Base-by-base conservation (phyloP, 2,888 invertebrate species). In the Scrobipalpa costella region DNA sequence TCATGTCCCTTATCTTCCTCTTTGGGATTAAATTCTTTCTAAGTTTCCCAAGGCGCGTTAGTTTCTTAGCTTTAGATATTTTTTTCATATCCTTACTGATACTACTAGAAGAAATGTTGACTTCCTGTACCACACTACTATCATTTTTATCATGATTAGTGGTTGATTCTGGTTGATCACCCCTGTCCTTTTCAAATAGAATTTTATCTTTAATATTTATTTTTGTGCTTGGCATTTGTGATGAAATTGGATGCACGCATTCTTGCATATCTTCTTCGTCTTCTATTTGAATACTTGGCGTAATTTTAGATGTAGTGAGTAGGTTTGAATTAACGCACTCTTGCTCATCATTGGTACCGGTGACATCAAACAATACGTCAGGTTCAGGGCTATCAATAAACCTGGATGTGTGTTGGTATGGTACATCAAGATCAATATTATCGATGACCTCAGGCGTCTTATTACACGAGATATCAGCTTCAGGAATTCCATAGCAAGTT, bases 31-130 rank as follows among this genome's bases (percentile, higher is more conserved):
- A 69, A 64, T 76, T 80, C 21, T 76, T 76, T 61, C 79, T 81
- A 9, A 87, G 66, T 71, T 78, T 85, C 57, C 81, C 79, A 67
- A 89, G 73, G 66, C 79, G 83, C 19, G 81, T 79, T 64, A 78
- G 66, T 71, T 82, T 86, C 64, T 68, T 79, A 9, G 57, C 61
- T 72, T 75, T 82, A 36, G 19, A 5, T 36, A 27, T 61, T 69
- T 63, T 73, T 49, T 40, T 59, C 19, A 9, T 50, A 33, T 34
- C 17, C 17, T 19, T 49, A 19, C 8, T 49, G 49, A 17, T 11
- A 17, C 40, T 15, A n/a, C 9, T 49, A 19, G 49, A 3, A 19
- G 1, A 49, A 1, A 17, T 6, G 9, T 49, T 8, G 9, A 8
- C 17, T n/a, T 17, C 49, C 6, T 40, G 40, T 13, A 13, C 1